phyloP scores from a whole-genome alignment of 2,888 invertebrate species.

The Cremastobaeus sp. region DNA sequence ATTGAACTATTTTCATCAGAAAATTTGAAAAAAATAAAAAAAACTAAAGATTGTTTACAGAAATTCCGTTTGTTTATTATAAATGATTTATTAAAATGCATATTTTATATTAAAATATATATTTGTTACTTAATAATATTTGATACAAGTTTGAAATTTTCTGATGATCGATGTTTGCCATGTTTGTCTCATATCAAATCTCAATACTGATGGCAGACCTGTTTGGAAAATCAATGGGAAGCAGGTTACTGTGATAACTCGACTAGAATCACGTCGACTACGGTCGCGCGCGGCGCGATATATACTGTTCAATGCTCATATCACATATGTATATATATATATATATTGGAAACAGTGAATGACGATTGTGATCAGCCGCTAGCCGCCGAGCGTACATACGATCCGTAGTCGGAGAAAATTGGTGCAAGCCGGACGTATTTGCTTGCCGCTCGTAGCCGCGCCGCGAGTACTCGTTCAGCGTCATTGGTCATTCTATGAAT shows the following conservation, averaged over 20 bases:
- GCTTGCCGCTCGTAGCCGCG: background rate
- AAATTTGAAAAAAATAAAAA: no score
- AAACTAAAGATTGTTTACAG: no score
- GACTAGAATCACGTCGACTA: conserved; percentile 42
- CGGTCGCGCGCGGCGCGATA: conserved; percentile 19
- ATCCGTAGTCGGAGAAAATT: conserved; percentile 17
- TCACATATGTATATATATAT: conserved; percentile 15
- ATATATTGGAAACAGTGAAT: conserved; percentile 42
- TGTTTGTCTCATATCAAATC: no score
- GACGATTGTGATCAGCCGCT: conserved; percentile 70
- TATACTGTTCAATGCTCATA: conserved; percentile 8
- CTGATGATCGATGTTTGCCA: no score
- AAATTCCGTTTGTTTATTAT: no score
- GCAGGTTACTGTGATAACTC: conserved; percentile 51
- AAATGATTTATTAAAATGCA: no score
- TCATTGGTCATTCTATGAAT: conserved; percentile 68
- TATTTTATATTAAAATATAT: no score
- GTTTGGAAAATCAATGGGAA: conserved; percentile 55
- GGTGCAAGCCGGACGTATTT: conserved; percentile 12
- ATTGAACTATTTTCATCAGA: no score
- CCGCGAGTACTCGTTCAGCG: conserved; percentile 27
- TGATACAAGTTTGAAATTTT: no score
- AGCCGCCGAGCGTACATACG: conserved; percentile 68
- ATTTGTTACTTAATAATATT: no score
- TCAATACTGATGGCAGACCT: conserved; percentile 27